Conservation (phyloP, 23 tunicate genomes). For the Ascidia mentula region DNA sequence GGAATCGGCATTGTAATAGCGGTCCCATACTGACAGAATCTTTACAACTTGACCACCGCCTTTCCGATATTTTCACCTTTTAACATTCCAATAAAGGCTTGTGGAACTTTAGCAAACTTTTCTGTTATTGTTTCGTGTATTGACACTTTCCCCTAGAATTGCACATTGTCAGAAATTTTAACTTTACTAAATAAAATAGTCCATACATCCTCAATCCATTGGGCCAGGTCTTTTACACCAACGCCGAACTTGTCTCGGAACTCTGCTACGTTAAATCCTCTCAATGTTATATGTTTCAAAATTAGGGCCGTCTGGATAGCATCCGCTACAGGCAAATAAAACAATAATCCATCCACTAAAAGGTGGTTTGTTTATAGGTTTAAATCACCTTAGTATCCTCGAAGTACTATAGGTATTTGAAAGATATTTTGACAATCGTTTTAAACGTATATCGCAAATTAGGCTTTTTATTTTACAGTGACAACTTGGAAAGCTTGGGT, state of each 20-base stretch:
- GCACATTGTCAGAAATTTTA: no score
- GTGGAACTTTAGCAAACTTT: slow-evolving; percentile 57
- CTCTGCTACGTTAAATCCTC: slow-evolving; percentile 37
- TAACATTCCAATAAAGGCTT: slow-evolving; percentile 52
- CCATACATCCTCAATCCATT: slow-evolving; percentile 62
- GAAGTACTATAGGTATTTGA: no score
- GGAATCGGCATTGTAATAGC: no score
- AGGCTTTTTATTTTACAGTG: no score
- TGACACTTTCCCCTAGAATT: slow-evolving; percentile 59
- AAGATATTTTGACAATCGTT: no score
- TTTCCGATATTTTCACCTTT: slow-evolving; percentile 61
- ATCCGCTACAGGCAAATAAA: neutral
- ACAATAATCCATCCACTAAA: no score
- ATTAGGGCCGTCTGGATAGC: slow-evolving; percentile 10
- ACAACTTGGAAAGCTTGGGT: no score
- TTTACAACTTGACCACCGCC: slow-evolving; percentile 48
- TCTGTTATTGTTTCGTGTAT: slow-evolving; percentile 29
- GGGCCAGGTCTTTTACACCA: slow-evolving; percentile 20
- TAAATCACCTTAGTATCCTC: no score
- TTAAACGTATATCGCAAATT: no score
- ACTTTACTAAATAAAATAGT: no score
- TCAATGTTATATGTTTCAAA: slow-evolving; percentile 38
- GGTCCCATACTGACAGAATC: no score
- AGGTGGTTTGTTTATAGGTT: no score
- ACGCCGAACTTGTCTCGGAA: slow-evolving; percentile 23